These are phyloP conservation scores for Coendou prehensilis DNA, from an alignment of 2,797 vertebrate genomes.

Conservation along the genomic window DNA sequence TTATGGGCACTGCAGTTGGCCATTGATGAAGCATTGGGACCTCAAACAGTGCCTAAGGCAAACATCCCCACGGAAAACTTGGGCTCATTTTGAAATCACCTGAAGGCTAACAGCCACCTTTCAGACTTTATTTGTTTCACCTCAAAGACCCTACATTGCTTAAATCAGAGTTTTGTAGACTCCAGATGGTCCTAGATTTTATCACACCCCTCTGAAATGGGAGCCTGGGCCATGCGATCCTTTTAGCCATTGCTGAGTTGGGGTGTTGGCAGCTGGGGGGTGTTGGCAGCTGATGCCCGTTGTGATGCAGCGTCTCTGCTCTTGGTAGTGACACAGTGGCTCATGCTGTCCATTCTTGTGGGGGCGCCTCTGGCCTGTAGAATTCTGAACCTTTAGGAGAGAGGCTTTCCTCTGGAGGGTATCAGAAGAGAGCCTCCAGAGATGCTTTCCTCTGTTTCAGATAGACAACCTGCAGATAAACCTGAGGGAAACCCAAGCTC, in stretches of 20 bases:
- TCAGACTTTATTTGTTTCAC: not conserved
- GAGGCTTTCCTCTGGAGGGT: not conserved
- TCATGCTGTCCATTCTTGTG: not conserved
- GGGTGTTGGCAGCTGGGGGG: not conserved
- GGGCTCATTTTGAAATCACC: not conserved
- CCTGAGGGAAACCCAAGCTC: not conserved
- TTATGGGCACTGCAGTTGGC: not conserved
- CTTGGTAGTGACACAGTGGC: not conserved
- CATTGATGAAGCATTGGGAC: not conserved
- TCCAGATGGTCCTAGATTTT: not conserved
- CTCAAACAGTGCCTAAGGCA: not conserved
- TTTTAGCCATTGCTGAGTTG: not conserved
- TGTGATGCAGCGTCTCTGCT: not conserved
- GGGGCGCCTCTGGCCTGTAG: not conserved
- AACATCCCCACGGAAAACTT: not conserved
- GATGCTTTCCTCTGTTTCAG: not conserved
- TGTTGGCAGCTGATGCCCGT: not conserved
- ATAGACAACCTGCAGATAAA: not conserved
- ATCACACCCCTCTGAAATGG: not conserved
- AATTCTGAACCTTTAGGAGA: not conserved
- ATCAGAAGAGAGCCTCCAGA: not conserved
- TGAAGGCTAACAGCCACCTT: not conserved
- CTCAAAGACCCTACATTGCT: not conserved
- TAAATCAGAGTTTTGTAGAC: slow-evolving; percentile 28
- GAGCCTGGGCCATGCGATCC: no score